Conservation (phyloP, 2,888 invertebrate genomes). For the Pogonocherus hispidulus region DNA sequence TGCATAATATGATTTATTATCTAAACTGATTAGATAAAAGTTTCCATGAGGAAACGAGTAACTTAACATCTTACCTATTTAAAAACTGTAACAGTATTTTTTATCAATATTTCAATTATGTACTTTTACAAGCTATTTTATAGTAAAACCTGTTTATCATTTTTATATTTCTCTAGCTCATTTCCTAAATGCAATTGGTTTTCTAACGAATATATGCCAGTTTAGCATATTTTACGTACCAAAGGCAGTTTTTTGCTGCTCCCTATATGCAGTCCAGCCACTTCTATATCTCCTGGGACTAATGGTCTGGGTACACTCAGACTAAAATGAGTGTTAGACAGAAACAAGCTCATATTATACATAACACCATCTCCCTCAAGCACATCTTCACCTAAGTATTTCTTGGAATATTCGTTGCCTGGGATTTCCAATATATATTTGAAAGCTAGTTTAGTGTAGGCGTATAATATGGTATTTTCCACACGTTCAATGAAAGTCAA, state of each 20-base stretch:
- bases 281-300: conserved; percentile 70
- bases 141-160: no score
- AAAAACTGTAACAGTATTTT: no score
- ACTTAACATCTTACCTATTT: no score
- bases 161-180: no score
- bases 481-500: conserved; percentile 65
- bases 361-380: conserved; percentile 65
- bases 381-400: conserved; percentile 57
- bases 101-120: no score
- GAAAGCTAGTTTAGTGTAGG: conserved; percentile 51
- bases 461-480: conserved; percentile 65
- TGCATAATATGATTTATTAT: no score
- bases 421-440: conserved; percentile 44
- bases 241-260: conserved; percentile 55
- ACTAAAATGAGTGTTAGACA: conserved; percentile 68
- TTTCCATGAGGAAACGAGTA: no score
- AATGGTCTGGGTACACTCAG: conserved; percentile 68
- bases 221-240: no score
- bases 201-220: no score
- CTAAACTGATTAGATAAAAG: no score
- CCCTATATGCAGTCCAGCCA: conserved; percentile 71
- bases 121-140: no score
- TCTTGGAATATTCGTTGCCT: conserved; percentile 54
- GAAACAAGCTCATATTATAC: conserved; percentile 68
- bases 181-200: no score